A percentile compares a stretch with the other conserved stretches of the same genome.
These are phyloP conservation scores for Syrrhaptes paradoxus DNA, from an alignment of 2,113 vertebrate species.

Conservation along the genomic window DNA sequence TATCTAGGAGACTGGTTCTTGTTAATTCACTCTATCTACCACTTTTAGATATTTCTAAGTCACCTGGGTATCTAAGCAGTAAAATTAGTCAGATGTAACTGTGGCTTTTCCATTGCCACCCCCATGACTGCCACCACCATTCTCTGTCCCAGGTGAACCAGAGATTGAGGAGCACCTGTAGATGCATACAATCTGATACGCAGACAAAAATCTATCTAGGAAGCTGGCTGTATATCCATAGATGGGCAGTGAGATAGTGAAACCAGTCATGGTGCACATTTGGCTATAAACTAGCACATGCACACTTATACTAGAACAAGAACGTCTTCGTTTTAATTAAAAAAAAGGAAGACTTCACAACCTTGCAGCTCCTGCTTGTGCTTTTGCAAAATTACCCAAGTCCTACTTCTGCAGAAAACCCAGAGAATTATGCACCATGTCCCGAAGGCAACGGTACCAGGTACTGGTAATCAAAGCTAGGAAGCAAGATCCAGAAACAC, in stretches of 20 bases:
- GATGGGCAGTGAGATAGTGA: not conserved
- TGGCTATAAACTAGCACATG: rapidly evolving
- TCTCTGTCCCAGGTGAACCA: not conserved
- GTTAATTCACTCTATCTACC: not conserved
- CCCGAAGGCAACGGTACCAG: rapidly evolving
- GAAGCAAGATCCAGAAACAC: not conserved
- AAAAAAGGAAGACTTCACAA: not conserved
- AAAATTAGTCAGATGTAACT: not conserved
- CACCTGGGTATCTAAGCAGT: not conserved
- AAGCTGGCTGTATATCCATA: not conserved
- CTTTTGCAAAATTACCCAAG: not conserved
- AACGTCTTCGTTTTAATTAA: not conserved
- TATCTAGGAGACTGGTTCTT: not conserved
- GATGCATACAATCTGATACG: not conserved
- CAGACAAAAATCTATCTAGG: not conserved
- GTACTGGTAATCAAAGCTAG: not conserved
- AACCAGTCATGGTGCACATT: not conserved
- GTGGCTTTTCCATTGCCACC: not conserved
- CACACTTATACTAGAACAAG: not conserved
- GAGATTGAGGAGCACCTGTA: not conserved
- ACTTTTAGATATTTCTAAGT: not conserved
- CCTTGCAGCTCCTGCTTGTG: not conserved
- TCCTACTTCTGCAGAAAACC: not conserved
- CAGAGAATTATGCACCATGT: not conserved
- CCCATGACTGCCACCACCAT: not conserved